phyloP scores from a whole-genome alignment of 2,797 vertebrate species.

The Enteromius viviparus region DNA sequence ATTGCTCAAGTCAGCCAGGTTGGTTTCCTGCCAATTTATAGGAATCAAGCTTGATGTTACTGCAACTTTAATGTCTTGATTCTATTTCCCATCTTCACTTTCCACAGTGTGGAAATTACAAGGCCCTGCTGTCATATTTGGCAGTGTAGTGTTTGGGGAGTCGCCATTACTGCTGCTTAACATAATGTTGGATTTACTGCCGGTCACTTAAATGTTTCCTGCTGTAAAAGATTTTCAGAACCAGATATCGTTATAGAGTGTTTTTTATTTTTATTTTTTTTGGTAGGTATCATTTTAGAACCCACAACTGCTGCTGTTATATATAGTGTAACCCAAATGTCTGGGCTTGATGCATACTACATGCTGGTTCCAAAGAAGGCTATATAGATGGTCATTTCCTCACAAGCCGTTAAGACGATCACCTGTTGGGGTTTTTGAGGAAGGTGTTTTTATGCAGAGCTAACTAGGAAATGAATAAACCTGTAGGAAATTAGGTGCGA shows the following conservation, averaged over 20 bases:
- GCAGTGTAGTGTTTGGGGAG: constrained; percentile 8
- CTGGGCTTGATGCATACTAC: neutral
- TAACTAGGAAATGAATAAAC: neutral
- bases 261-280: neutral
- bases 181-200: constrained; percentile 34
- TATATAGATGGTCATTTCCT: neutral
- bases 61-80: constrained; percentile 5
- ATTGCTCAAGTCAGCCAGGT: neutral
- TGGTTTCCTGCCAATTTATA: constrained; percentile 6
- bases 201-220: constrained; percentile 40
- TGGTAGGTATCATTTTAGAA: neutral
- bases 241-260: neutral
- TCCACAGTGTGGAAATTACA: constrained; percentile 56
- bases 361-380: neutral
- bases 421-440: neutral
- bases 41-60: neutral
- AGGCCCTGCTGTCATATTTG: constrained; percentile 60
- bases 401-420: neutral
- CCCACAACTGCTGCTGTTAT: neutral
- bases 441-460: constrained; percentile 11
- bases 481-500: neutral
- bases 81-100: constrained; percentile 51
- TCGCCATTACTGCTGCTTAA: constrained; percentile 24
- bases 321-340: neutral
- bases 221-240: constrained; percentile 24